Evolutionary conservation across 1,140 invertebrate species (phyloP), one percentile per base, ranked within the genome.

Genomic region (Pseudomyrmex cubaensis): DNA sequence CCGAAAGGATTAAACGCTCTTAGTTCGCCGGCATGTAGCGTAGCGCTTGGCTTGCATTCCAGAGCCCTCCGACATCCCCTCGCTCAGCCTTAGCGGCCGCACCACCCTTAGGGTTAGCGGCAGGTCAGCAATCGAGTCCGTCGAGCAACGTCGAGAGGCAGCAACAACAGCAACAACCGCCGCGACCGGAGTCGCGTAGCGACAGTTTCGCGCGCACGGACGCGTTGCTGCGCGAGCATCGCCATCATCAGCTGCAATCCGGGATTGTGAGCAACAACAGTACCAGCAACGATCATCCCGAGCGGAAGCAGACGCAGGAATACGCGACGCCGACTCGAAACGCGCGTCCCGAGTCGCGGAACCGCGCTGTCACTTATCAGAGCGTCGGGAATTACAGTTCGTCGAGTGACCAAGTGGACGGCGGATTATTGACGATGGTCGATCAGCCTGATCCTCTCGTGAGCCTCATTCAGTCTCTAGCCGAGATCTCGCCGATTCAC

Each of bases 401-500:
- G 89, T 10, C 74, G 90, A 75, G 87, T 73, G 93, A 95, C 8
- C 73, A 91, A 25, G 76, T 90, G 22, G 93, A 94, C 75, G 87
- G 90, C 17, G 94, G 95, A n/a, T 89, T 95, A 52, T 85, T 95
- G 77, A 92, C 94, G 5, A 84, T 95, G 59, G 95, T 94, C 25
- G 93, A 94, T 89, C 93, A 94, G 62, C 89, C 72, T 25, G 92
- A 94, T 82, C 92, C 93, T 82, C 91, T 95, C 88, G 92, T 92
- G 86, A 94, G 92, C 90, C 91, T 95, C 64, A 94, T 95, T 89
- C 92, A 93, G 57, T 94, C 94, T 48, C 83, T 95, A 75, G 92
- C 93, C 17, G 93, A 94, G 75, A 91, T 94, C 50, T 92, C 92
- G 76, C 92, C 93, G 44, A 87, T 91, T 75, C 86, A 85, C 73